Conservation (phyloP, 2,888 invertebrate genomes). For the Lingula anatina region DNA sequence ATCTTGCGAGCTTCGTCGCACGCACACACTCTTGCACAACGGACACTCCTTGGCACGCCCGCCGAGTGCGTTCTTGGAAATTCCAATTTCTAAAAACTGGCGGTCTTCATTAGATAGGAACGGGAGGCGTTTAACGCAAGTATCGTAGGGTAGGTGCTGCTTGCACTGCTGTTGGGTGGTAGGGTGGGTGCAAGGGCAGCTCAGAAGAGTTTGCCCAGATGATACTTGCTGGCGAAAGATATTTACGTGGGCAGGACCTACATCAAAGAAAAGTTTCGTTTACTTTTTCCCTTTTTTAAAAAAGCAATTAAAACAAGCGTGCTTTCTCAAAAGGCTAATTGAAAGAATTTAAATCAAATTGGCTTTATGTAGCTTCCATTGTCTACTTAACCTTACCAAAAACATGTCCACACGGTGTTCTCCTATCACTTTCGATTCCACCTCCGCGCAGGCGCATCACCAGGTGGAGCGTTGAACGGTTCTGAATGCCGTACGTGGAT, state of each 20-base stretch:
- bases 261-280: too few species aligned
- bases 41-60: slow-evolving; percentile 19
- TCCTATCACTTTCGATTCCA: slow-evolving; percentile 8
- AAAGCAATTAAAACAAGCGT: too few species aligned
- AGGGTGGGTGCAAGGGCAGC: slow-evolving; percentile 14
- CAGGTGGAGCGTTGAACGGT: slow-evolving; percentile 11
- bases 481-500: slow-evolving; percentile 13
- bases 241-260: slow-evolving; percentile 21
- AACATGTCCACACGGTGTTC: slow-evolving; percentile 23
- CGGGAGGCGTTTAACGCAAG: slow-evolving; percentile 14
- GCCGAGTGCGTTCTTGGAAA: slow-evolving; percentile 16
- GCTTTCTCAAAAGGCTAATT: too few species aligned
- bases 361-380: too few species aligned
- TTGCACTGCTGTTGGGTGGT: slow-evolving; percentile 12
- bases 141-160: slow-evolving; percentile 16
- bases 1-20: slow-evolving; percentile 10
- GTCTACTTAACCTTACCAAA: slow-evolving; percentile 9
- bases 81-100: slow-evolving; percentile 17
- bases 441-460: slow-evolving; percentile 13
- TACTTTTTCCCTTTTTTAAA: too few species aligned
- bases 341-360: too few species aligned
- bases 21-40: slow-evolving; percentile 13
- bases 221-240: slow-evolving; percentile 15
- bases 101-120: slow-evolving; percentile 16
- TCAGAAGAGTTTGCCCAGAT: slow-evolving; percentile 14